These are phyloP conservation scores for Phlogophora meticulosa DNA, from an alignment of 2,888 invertebrate genomes.

Conservation along the genomic window DNA sequence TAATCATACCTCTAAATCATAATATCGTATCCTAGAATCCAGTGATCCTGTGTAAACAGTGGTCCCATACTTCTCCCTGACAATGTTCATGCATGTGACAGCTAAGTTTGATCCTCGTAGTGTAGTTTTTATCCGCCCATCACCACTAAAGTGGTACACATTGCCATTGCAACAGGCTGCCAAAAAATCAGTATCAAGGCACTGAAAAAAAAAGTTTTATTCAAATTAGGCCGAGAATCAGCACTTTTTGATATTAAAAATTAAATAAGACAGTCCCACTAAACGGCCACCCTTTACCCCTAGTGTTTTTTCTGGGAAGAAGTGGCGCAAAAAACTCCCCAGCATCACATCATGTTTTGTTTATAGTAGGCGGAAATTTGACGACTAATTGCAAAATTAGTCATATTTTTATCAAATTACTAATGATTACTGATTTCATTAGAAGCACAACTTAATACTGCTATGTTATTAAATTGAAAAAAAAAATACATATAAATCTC, in stretches of 20 bases:
- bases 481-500: too few species aligned
- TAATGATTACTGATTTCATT: too few species aligned
- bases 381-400: not conserved
- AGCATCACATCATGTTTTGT: not conserved
- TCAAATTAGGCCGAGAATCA: too few species aligned
- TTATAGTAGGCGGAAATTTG: not conserved
- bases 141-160: conserved; percentile 91
- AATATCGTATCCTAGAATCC: conserved; percentile 92
- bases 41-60: conserved; percentile 92
- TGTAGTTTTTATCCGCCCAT: conserved; percentile 90
- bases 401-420: too few species aligned
- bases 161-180: conserved; percentile 92
- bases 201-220: conserved; percentile 78
- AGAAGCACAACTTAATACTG: too few species aligned
- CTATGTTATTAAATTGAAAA: too few species aligned
- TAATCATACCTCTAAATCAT: conserved; percentile 89
- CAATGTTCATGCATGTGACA: conserved; percentile 92
- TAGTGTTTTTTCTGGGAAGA: too few species aligned
- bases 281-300: too few species aligned
- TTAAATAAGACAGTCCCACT: too few species aligned
- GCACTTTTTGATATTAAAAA: too few species aligned
- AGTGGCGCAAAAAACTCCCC: too few species aligned
- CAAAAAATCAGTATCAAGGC: conserved; percentile 91
- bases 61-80: conserved; percentile 86
- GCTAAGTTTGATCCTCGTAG: conserved; percentile 91